A percentile compares a stretch with the other conserved stretches of the same genome.
Conservation (phyloP, 2,888 invertebrate species). For the Athripsodes cinereus region DNA sequence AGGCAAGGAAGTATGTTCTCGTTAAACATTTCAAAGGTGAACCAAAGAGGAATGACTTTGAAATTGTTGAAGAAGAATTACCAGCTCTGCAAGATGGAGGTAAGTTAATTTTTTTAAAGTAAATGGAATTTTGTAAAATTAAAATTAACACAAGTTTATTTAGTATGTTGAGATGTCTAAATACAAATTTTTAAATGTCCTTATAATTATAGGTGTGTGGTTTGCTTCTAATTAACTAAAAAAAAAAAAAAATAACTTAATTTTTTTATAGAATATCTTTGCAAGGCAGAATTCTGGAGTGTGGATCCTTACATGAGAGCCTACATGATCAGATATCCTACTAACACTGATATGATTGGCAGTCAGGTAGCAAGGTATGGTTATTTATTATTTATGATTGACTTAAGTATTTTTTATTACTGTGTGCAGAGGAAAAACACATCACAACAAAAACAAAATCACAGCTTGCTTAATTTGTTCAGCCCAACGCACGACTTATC, state of each 20-base stretch:
- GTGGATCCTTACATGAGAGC: constrained; percentile 63
- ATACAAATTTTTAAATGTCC: no score
- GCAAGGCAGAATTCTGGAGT: constrained; percentile 60
- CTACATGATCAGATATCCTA: constrained; percentile 37
- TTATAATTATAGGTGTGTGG: no score
- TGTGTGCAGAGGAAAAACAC: not conserved
- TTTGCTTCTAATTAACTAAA: no score
- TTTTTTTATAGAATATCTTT: constrained; percentile 50
- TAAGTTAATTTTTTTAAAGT: no score
- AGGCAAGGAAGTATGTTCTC: constrained; percentile 58
- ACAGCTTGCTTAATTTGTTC: not conserved
- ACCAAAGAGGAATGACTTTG: constrained; percentile 59
- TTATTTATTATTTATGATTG: no score
- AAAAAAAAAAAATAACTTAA: no score
- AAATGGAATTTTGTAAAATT: no score
- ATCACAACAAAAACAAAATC: not conserved
- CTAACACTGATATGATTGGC: constrained; percentile 58
- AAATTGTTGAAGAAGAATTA: constrained; percentile 61
- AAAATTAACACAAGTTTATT: no score
- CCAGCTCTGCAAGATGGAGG: constrained; percentile 62
- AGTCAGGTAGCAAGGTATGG: constrained; percentile 60
- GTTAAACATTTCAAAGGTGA: constrained; percentile 60
- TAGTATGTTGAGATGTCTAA: no score
- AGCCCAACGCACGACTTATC: no score
- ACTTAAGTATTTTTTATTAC: no score